A percentile compares a stretch with the other conserved stretches of the same genome.
phyloP scores from a whole-genome alignment of 1,140 invertebrate genomes.

The Bombus consobrinus region DNA sequence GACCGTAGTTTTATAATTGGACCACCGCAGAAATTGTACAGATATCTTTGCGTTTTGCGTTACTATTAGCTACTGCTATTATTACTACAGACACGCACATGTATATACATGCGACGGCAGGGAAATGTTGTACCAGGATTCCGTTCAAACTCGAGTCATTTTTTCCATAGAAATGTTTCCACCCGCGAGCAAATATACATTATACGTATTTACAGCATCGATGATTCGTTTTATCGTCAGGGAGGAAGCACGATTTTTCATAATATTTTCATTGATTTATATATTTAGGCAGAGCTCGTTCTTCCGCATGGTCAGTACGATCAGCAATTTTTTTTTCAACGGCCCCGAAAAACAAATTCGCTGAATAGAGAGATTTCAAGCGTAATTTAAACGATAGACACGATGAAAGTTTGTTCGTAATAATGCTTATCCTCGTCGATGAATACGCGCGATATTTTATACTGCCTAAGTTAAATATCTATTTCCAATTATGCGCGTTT shows the following conservation, averaged over 20 bases:
- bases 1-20: constrained; percentile 40
- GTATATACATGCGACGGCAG: not conserved
- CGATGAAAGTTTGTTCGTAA: not conserved
- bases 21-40: not conserved
- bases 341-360: not conserved
- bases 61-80: not conserved
- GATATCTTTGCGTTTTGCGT: not conserved
- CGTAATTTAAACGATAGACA: not conserved
- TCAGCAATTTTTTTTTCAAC: not conserved
- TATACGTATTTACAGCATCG: not conserved
- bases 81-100: not conserved
- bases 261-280: not conserved
- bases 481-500: constrained; percentile 22
- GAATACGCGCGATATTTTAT: not conserved
- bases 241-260: not conserved
- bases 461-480: constrained; percentile 12
- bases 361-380: not conserved
- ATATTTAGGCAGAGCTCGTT: not conserved
- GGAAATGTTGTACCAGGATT: not conserved
- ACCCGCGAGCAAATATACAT: not conserved
- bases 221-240: not conserved
- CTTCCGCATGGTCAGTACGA: not conserved
- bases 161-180: not conserved
- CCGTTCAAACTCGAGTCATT: not conserved
- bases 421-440: not conserved